phyloP scores from a whole-genome alignment of 2,797 vertebrate species.

The Cottoperca gobio region DNA sequence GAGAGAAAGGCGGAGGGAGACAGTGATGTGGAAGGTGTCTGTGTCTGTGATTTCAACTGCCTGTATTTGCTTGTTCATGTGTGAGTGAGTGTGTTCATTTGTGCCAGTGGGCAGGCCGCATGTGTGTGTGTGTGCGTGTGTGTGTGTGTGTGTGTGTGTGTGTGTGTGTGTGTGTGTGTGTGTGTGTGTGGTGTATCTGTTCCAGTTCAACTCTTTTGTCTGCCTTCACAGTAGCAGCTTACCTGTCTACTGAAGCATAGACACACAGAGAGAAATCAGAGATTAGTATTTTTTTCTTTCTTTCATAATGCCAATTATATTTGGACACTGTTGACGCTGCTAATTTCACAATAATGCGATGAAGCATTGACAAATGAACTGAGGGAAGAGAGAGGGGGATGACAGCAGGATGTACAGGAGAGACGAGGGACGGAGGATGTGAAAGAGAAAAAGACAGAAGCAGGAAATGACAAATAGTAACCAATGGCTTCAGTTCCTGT shows the following conservation, averaged over 20 bases:
- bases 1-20: background rate
- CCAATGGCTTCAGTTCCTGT: too few relatives aligned
- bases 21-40: conserved; percentile 12
- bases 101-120: conserved; percentile 20
- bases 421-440: background rate
- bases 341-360: conserved; percentile 1
- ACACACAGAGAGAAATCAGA: conserved; percentile 25
- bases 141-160: conserved; percentile 25
- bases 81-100: conserved; percentile 36
- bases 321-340: conserved; percentile 1
- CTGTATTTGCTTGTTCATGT: conserved; percentile 41
- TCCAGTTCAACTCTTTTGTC: conserved; percentile 35
- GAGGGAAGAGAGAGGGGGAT: background rate
- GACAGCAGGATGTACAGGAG: background rate
- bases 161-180: conserved; percentile 15
- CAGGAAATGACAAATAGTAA: background rate
- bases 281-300: background rate
- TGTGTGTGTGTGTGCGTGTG: conserved; percentile 22
- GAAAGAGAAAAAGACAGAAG: background rate
- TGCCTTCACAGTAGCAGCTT: conserved; percentile 26
- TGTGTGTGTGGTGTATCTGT: background rate
- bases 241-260: conserved; percentile 35
- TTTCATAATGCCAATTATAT: background rate
- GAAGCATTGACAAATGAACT: background rate
- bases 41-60: conserved; percentile 28